A percentile compares a stretch with the other conserved stretches of the same genome.
Evolutionary conservation across 2,113 vertebrate genomes (phyloP).

Genomic region (Phasianus colchicus): DNA sequence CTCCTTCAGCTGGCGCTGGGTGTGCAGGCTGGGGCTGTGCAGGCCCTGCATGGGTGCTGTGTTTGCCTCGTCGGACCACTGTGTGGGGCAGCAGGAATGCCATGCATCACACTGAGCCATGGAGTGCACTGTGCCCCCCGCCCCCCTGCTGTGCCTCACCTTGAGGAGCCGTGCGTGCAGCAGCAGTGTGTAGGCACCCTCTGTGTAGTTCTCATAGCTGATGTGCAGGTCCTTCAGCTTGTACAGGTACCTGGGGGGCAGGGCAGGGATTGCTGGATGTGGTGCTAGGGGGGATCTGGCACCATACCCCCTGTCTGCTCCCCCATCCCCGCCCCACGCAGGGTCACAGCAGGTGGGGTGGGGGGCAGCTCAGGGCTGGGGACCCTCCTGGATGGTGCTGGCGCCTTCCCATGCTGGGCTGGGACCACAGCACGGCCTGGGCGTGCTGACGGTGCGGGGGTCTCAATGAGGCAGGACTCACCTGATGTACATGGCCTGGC

Average conservation of each 20-base stretch:
- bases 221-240: conserved; percentile 66
- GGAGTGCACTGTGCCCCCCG: background rate
- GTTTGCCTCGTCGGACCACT: conserved; percentile 63
- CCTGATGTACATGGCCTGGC: conserved; percentile 76
- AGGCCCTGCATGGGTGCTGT: conserved; percentile 1
- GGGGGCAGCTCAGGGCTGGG: rapidly evolving
- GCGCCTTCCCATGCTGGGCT: background rate
- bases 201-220: conserved; percentile 62
- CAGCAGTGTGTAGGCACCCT: conserved; percentile 67
- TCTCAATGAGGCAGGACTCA: background rate
- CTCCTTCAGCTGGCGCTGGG: conserved; percentile 73
- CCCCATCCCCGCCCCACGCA: rapidly evolving
- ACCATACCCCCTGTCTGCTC: rapidly evolving
- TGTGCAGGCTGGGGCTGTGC: conserved; percentile 5
- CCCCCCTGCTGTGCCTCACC: background rate
- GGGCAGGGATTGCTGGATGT: rapidly evolving
- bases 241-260: conserved; percentile 55
- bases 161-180: conserved; percentile 53
- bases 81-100: rapidly evolving
- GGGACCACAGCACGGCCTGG: background rate
- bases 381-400: background rate
- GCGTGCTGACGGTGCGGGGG: background rate
- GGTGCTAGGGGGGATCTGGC: rapidly evolving
- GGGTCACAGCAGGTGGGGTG: rapidly evolving
- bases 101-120: background rate